These are phyloP conservation scores for Agonopterix heracliana DNA, from an alignment of 2,888 invertebrate genomes.

Conservation along the genomic window DNA sequence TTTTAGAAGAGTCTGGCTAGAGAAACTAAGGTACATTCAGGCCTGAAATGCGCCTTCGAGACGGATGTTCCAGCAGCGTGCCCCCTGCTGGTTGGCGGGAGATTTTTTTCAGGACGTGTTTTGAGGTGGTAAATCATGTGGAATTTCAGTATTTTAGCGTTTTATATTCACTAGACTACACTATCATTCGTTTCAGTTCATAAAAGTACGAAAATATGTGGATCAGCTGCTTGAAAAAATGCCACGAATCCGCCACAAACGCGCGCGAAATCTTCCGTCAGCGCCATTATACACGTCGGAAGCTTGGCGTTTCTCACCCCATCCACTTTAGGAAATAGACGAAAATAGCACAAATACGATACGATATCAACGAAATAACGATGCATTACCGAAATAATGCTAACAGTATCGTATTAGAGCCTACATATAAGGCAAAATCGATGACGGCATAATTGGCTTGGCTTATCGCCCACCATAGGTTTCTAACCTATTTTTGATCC, in stretches of 20 bases:
- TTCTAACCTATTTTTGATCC: conserved; percentile 65
- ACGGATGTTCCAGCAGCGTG: conserved; percentile 55
- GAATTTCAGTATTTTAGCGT: conserved; percentile 25
- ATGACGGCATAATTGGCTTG: conserved; percentile 58
- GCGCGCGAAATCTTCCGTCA: conserved; percentile 75
- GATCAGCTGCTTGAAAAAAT: conserved; percentile 69
- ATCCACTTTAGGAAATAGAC: conserved; percentile 70
- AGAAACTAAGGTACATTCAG: conserved; percentile 23
- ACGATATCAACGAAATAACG: conserved; percentile 34
- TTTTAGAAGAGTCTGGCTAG: conserved; percentile 19
- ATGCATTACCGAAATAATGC: conserved; percentile 30
- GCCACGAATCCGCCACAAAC: conserved; percentile 75
- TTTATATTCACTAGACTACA: conserved; percentile 39
- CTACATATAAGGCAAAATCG: conserved; percentile 33
- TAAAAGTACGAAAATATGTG: conserved; percentile 38
- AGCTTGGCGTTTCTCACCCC: conserved; percentile 66
- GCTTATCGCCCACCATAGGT: conserved; percentile 67
- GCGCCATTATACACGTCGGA: conserved; percentile 77
- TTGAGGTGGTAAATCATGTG: conserved; percentile 26
- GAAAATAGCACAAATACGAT: conserved; percentile 58
- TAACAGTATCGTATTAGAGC: conserved; percentile 27
- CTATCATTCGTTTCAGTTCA: conserved; percentile 29
- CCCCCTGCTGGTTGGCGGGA: conserved; percentile 74
- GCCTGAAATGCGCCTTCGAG: conserved; percentile 30
- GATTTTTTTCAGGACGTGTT: conserved; percentile 50